phyloP scores from a whole-genome alignment of 2,113 vertebrate species.

The Himantopus leucocephalus region DNA sequence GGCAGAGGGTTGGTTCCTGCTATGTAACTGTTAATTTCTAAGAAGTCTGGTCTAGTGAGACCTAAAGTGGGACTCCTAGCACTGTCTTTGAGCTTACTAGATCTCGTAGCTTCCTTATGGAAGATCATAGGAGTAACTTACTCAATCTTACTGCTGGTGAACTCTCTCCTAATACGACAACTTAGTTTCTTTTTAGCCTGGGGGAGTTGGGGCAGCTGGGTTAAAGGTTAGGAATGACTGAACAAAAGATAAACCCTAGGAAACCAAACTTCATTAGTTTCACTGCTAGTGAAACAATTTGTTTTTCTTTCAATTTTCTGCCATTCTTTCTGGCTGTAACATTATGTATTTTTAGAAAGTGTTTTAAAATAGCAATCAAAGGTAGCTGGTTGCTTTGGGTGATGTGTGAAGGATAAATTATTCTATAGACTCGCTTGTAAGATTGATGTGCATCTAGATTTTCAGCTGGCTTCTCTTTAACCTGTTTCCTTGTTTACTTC shows the following conservation, averaged over 20 bases:
- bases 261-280: not conserved
- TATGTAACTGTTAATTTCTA: not conserved
- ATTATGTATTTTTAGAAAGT: not conserved
- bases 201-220: not conserved
- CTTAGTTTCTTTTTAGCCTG: not conserved
- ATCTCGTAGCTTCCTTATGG: not conserved
- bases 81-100: not conserved
- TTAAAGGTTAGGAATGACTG: not conserved
- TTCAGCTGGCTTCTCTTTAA: not conserved
- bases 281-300: not conserved
- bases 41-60: not conserved
- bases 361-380: not conserved
- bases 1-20: not conserved
- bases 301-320: not conserved
- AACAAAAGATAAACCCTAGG: not conserved
- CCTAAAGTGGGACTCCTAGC: not conserved
- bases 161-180: not conserved
- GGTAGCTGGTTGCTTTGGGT: not conserved
- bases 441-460: not conserved
- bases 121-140: constrained; percentile 8
- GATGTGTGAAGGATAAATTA: not conserved
- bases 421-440: not conserved
- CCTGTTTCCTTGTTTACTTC: not conserved
- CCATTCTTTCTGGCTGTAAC: not conserved
- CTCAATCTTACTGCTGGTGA: not conserved